Base-by-base conservation (phyloP, 2,113 vertebrate species). In the Muntiacus reevesi region DNA sequence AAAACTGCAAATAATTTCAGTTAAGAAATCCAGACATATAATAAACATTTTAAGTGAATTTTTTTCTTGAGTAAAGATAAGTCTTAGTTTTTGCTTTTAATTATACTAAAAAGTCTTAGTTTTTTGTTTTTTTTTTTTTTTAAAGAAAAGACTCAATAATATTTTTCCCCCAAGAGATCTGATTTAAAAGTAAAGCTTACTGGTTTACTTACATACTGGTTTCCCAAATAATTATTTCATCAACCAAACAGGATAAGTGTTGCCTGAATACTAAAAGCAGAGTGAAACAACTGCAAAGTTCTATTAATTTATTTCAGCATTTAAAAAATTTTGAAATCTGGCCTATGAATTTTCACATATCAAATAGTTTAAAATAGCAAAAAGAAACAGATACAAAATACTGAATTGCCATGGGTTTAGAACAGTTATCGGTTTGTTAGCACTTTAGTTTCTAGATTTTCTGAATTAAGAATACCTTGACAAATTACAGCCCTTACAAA, bases 141-240 rank as follows among this genome's bases (percentile, higher is more conserved):
- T 33, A 89, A 97, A 81, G 0, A 64, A 87, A 97, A 88, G 23
- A 28, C 43, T 93, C 93, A 57, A 14, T 76, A 92, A 90, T 90
- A 90, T 76, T 86, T 97, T 78, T 28, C 55, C 9, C 67, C 30
- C n/a, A 79, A 36, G 47, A 91, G 50, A 71, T 83, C 16, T 89
- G 30, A 87, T 92, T 82, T 96, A 88, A 91, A 96, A 89, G 92
- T 94, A 88, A 94, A 93, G 54, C 17, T 76, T 43, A 76, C 71
- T 43, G 71, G 71, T 43, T 76, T 43, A 76, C 21, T 85, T 19
- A 86, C 33, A 89, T 8, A 79, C 6, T 88, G 60, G 19, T 85
- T 95, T 97, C 76, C 91, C 19, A 90, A 92, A 60, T 88, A 94
- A 95, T 45, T 78, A 94, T 87, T 96, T 30, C 82, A 84, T 90